Evolutionary conservation across 2,797 vertebrate species (phyloP), one percentile per base, ranked within the genome.

Genomic region (Smutsia gigantea): DNA sequence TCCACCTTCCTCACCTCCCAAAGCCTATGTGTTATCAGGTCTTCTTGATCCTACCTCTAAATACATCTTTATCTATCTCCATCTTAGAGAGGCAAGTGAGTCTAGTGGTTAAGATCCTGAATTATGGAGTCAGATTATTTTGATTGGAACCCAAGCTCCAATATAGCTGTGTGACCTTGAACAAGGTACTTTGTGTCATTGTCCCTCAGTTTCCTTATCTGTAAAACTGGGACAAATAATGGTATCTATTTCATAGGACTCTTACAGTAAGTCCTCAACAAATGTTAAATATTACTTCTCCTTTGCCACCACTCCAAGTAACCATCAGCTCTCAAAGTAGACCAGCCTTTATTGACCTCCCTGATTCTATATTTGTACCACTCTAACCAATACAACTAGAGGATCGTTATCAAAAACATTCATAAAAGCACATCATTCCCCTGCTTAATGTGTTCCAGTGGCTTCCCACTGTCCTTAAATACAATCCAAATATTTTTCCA

Each of bases 341-440:
- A 90, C 1, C 25, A 81, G 12, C 1, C 42, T 86, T 86, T n/a
- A 25, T 18, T 37, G 10, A 11, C 14, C 12, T 78, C 72, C 15
- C 14, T 85, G 71, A 68, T 63, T 57, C 11, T 29, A 83, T 37
- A 27, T 17, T 57, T 95, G 34, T 39, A 49, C 25, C 64, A 71
- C 64, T 75, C 29, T 93, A 72, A 46, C 42, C 17, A 59, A 19
- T 4, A 68, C 29, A 55, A 63, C 18, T 39, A 39, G 37, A 39
- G 14, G 2, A 81, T 78, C 42, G 84, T 85, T 93, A 95, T 79
- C 59, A 34, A 90, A 88, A 92, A 92, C 23, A 61, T 17, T 29
- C 5, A 5, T 34, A 29, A 37, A 92, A 77, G 11, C 19, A 77
- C 42, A 23, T 10, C 42, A 15, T 64, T 49, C n/a, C 29, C 42